Evolutionary conservation across 2,113 vertebrate species (phyloP).

Genomic region (Rhipidura dahli): DNA sequence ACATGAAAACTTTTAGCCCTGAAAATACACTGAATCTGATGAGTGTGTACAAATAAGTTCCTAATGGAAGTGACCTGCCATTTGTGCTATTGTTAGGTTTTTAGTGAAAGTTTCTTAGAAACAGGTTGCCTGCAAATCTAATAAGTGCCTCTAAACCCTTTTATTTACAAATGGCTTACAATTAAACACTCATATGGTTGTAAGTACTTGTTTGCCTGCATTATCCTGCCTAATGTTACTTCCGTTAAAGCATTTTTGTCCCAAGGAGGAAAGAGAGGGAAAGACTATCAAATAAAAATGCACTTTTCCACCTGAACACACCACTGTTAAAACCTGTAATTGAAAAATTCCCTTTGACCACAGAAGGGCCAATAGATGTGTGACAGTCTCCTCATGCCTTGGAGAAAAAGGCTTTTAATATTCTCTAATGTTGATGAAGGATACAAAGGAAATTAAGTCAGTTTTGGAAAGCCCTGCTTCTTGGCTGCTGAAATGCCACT

Average conservation of each 20-base stretch:
- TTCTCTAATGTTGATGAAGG: not conserved
- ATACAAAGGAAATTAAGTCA: not conserved
- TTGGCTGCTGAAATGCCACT: not conserved
- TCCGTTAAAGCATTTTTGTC: not conserved
- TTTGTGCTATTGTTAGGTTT: not conserved
- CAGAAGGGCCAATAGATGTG: not conserved
- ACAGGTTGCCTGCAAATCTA: not conserved
- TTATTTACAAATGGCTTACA: not conserved
- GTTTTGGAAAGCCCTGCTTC: not conserved
- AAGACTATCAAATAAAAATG: not conserved
- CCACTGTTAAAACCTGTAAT: not conserved
- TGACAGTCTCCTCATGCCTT: not conserved
- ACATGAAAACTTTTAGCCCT: not conserved
- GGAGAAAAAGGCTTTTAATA: not conserved
- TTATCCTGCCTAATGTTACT: not conserved
- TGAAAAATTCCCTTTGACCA: not conserved
- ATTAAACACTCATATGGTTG: not conserved
- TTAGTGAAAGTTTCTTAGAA: not conserved
- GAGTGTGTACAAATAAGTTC: not conserved
- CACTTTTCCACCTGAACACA: not conserved
- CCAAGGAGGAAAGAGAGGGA: not conserved
- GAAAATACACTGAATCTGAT: not conserved
- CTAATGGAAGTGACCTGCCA: not conserved
- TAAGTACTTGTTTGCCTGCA: not conserved
- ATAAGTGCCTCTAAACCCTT: not conserved